A percentile compares a stretch with the other conserved stretches of the same genome.
phyloP scores from a whole-genome alignment of 2,888 invertebrate species.

The Lottia scabra region DNA sequence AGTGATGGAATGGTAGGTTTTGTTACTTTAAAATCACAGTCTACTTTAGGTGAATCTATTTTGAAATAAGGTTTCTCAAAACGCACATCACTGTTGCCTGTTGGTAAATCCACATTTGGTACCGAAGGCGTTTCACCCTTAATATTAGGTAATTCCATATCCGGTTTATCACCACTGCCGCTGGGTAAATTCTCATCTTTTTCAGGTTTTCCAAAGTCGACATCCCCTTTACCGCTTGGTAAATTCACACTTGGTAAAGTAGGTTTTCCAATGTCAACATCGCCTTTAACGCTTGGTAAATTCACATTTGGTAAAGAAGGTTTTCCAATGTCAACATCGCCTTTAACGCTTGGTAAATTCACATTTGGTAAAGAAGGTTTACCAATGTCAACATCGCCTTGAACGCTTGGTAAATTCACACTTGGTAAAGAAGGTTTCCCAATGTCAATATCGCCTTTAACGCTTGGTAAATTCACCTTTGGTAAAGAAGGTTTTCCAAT shows the following conservation, averaged over 20 bases:
- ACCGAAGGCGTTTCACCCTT: too few relatives aligned
- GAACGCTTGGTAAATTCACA: neutral
- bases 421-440: neutral
- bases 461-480: neutral
- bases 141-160: too few relatives aligned
- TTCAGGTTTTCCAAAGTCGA: neutral
- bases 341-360: neutral
- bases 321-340: neutral
- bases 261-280: neutral
- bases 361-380: neutral
- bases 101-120: too few relatives aligned
- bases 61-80: too few relatives aligned
- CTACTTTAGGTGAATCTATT: too few relatives aligned
- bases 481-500: neutral
- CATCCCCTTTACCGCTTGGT: neutral
- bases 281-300: neutral
- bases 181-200: too few relatives aligned
- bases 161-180: too few relatives aligned
- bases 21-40: too few relatives aligned
- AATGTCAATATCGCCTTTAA: neutral
- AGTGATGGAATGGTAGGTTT: too few relatives aligned
- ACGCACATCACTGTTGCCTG: too few relatives aligned
- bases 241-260: neutral
- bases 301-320: neutral
- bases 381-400: neutral